Evolutionary conservation across 1,140 invertebrate species (phyloP).

Genomic region (Hestina assimilis): DNA sequence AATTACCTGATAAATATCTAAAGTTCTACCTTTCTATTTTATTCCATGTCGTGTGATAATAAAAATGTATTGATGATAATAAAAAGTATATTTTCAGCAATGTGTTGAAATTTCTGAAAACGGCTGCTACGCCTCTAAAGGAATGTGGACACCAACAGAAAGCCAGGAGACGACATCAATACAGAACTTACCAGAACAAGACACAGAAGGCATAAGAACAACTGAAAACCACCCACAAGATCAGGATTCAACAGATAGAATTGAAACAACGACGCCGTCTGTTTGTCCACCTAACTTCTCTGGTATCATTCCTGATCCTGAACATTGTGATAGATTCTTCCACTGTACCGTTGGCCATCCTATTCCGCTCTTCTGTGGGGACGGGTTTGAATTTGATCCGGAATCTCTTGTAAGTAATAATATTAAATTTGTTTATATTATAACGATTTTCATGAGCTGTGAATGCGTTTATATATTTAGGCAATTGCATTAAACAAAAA

Average conservation of each 20-base stretch:
- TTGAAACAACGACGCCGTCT: background rate
- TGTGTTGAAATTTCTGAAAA: constrained; percentile 27
- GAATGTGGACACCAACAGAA: constrained; percentile 3
- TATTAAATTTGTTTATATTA: too few relatives aligned
- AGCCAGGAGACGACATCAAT: too few relatives aligned
- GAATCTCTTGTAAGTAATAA: background rate
- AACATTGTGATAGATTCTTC: constrained; percentile 6
- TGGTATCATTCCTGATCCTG: constrained; percentile 8
- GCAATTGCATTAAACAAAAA: too few relatives aligned
- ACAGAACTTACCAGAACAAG: too few relatives aligned
- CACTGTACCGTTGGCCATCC: background rate
- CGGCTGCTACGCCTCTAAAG: constrained; percentile 24
- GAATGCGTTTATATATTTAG: too few relatives aligned
- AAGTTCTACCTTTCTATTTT: too few relatives aligned
- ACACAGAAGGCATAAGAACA: too few relatives aligned
- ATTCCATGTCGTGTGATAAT: too few relatives aligned
- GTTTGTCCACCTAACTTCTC: constrained; percentile 5
- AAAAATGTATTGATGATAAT: background rate
- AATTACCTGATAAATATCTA: too few relatives aligned
- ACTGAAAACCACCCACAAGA: too few relatives aligned
- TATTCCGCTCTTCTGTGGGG: background rate
- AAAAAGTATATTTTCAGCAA: constrained; percentile 10
- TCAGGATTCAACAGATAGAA: too few relatives aligned
- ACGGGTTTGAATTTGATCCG: background rate
- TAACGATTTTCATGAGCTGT: too few relatives aligned